These are phyloP conservation scores for Ailuropoda melanoleuca DNA, from an alignment of 2,113 vertebrate genomes.

Conservation along the genomic window DNA sequence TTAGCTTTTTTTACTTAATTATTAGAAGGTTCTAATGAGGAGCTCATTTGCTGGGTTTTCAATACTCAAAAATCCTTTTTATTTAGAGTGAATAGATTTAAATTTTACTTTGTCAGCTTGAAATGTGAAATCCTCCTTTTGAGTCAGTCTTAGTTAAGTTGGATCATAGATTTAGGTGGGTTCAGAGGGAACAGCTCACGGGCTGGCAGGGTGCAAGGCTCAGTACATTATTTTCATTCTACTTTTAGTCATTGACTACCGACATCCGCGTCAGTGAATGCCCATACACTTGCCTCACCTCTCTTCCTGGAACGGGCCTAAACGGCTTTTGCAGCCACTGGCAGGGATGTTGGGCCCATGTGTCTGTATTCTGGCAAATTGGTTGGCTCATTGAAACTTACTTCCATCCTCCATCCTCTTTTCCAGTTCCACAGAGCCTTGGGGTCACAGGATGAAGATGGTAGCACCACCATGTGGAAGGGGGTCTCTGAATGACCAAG, in stretches of 20 bases:
- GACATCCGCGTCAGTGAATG: neutral
- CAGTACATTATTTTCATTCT: neutral
- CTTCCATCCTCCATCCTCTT: neutral
- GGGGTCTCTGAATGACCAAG: neutral
- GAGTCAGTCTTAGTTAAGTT: slow-evolving; percentile 33
- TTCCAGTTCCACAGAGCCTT: neutral
- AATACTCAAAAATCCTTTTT: slow-evolving; percentile 45
- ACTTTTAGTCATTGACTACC: neutral
- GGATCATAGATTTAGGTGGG: neutral
- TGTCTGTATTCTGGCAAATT: neutral
- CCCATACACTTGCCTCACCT: neutral
- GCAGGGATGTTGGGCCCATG: neutral
- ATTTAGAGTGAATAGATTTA: slow-evolving; percentile 35
- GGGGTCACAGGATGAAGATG: neutral
- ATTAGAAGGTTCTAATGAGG: slow-evolving; percentile 66
- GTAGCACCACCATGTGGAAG: neutral
- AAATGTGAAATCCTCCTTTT: slow-evolving; percentile 41
- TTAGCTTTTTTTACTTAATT: slow-evolving; percentile 67
- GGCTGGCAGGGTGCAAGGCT: neutral
- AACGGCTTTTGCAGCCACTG: neutral
- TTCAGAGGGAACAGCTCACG: neutral
- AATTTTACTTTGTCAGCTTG: slow-evolving; percentile 30
- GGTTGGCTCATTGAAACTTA: neutral
- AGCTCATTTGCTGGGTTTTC: slow-evolving; percentile 53
- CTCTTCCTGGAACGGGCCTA: neutral